Evolutionary conservation across 1,140 invertebrate genomes (phyloP).

Genomic region (Chelonus insularis): DNA sequence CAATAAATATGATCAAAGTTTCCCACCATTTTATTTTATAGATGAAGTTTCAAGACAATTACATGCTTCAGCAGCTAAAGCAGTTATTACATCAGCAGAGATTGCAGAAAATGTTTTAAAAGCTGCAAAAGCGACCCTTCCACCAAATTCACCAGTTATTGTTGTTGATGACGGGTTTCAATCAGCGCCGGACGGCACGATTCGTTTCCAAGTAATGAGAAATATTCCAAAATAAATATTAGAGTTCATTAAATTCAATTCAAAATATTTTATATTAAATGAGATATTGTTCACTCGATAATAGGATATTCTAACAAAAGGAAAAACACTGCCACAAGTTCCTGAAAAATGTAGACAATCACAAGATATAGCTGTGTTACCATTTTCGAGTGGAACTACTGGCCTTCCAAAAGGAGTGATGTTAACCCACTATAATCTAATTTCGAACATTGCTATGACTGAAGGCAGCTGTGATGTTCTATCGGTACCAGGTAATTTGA

Average conservation of each 20-base stretch:
- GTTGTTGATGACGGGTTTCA: constrained; percentile 43
- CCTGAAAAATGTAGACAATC: constrained; percentile 32
- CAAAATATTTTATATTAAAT: not conserved
- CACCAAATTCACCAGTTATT: constrained; percentile 38
- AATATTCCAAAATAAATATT: not conserved
- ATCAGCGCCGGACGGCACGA: constrained; percentile 39
- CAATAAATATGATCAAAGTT: too few relatives aligned
- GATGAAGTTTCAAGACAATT: constrained; percentile 79
- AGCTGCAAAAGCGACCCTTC: constrained; percentile 30
- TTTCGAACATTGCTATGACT: constrained; percentile 68
- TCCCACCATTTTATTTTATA: constrained; percentile 49
- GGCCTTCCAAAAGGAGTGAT: constrained; percentile 90
- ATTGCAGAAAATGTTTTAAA: constrained; percentile 47
- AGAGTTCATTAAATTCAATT: not conserved
- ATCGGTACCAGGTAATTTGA: constrained; percentile 43
- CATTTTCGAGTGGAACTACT: constrained; percentile 86
- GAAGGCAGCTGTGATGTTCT: constrained; percentile 44
- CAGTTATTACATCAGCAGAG: constrained; percentile 67
- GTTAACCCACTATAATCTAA: constrained; percentile 77
- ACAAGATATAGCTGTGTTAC: constrained; percentile 64
- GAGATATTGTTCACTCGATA: constrained; percentile 12
- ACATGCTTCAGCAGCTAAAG: constrained; percentile 66
- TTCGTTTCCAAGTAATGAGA: constrained; percentile 47
- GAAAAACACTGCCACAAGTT: constrained; percentile 43
- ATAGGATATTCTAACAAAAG: constrained; percentile 50